A percentile compares a stretch with the other conserved stretches of the same genome.
Evolutionary conservation across 2,888 invertebrate species (phyloP).

Genomic region (Odontomyia ornata): DNA sequence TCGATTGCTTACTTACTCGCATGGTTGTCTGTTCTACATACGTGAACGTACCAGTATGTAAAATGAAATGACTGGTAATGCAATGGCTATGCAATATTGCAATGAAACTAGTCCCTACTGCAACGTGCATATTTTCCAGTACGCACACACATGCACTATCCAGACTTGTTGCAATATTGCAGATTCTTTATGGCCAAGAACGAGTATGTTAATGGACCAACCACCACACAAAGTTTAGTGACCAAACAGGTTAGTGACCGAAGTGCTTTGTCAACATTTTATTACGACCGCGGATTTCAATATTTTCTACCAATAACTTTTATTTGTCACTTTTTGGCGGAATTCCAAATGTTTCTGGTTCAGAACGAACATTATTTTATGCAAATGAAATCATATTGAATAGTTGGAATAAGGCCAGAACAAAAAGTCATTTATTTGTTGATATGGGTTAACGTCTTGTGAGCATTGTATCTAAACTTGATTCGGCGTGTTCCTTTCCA

Average conservation of each 20-base stretch:
- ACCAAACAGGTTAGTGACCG: conserved; percentile 39
- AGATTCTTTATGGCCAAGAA: conserved; percentile 43
- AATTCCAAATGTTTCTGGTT: too few species aligned
- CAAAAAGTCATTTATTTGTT: too few species aligned
- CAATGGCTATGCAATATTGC: not conserved
- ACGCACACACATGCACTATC: conserved; percentile 21
- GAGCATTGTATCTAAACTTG: too few species aligned
- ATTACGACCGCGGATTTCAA: not conserved
- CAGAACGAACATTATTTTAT: too few species aligned
- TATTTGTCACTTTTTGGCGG: too few species aligned
- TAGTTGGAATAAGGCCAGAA: too few species aligned
- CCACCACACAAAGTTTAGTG: conserved; percentile 12
- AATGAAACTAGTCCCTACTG: not conserved
- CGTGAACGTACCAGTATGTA: not conserved
- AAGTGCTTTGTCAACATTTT: conserved; percentile 29
- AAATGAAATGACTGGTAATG: not conserved
- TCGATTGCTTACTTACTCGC: not conserved
- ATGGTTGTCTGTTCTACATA: not conserved
- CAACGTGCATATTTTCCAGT: conserved; percentile 3
- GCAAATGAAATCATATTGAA: too few species aligned
- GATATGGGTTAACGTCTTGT: too few species aligned
- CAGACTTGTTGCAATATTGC: not conserved
- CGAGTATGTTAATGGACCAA: conserved; percentile 41
- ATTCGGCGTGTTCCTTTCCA: too few species aligned
- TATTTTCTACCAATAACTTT: not conserved